Conservation (phyloP, 2,797 vertebrate genomes). For the Eutrigla gurnardus region DNA sequence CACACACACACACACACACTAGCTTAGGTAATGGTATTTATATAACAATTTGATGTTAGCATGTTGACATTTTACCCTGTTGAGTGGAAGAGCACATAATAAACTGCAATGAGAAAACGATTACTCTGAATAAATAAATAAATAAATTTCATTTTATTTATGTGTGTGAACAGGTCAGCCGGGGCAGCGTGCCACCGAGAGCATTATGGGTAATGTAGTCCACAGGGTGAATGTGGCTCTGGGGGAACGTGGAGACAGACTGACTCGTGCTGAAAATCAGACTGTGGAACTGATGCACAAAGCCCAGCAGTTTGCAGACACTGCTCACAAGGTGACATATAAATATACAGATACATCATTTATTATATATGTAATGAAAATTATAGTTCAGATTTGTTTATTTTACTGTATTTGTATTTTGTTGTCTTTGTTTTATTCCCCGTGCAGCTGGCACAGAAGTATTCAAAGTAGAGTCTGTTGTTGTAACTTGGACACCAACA, state of each 20-base stretch:
- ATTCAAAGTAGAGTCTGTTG: slow-evolving; percentile 56
- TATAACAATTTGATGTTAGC: no score
- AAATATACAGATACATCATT: background rate
- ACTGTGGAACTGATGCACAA: slow-evolving; percentile 89
- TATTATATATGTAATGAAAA: background rate
- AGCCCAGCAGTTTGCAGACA: slow-evolving; percentile 91
- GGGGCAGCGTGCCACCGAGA: slow-evolving; percentile 84
- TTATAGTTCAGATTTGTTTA: background rate
- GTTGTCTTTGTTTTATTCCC: slow-evolving; percentile 13
- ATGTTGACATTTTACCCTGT: no score
- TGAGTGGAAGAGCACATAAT: no score
- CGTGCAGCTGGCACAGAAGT: slow-evolving; percentile 65
- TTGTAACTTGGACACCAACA: slow-evolving; percentile 41
- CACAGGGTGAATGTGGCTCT: slow-evolving; percentile 91
- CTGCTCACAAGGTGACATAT: slow-evolving; percentile 89
- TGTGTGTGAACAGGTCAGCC: slow-evolving; percentile 79
- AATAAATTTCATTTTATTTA: background rate
- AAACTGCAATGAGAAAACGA: background rate
- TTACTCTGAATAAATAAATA: background rate
- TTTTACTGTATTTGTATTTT: background rate
- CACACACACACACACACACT: no score
- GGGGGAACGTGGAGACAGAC: slow-evolving; percentile 89
- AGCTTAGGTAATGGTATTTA: no score
- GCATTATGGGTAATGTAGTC: slow-evolving; percentile 87
- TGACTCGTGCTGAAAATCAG: slow-evolving; percentile 88